Percentiles rank a stretch among this genome's conserved stretches.
These are phyloP conservation scores for Aphis craccivora DNA, from an alignment of 1,140 invertebrate genomes.

Conservation along the genomic window DNA sequence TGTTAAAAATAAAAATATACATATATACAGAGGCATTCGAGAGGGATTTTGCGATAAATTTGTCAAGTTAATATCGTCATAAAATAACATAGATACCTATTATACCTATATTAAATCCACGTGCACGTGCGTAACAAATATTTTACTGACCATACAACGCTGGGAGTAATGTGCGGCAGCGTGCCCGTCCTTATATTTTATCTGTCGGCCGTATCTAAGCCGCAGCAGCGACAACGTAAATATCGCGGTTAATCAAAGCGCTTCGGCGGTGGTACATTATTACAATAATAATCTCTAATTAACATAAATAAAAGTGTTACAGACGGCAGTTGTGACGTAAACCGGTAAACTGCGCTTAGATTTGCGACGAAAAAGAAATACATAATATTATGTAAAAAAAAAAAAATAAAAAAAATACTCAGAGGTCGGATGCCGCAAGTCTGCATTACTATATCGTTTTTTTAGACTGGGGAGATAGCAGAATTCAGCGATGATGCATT, in stretches of 20 bases:
- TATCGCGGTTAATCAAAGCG: constrained; percentile 37
- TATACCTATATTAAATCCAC: neutral
- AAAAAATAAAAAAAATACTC: neutral
- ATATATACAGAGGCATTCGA: neutral
- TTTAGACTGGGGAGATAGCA: neutral
- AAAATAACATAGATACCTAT: neutral
- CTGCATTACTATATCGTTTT: neutral
- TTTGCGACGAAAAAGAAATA: neutral
- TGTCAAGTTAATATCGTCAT: neutral
- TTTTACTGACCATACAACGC: neutral
- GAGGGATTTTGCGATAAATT: neutral
- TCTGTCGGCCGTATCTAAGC: neutral
- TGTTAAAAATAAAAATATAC: neutral
- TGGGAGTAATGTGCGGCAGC: neutral
- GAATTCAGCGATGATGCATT: neutral
- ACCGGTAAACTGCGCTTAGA: neutral
- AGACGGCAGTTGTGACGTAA: neutral
- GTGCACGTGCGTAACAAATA: neutral
- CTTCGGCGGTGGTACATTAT: neutral
- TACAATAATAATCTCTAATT: constrained; percentile 29
- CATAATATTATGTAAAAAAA: neutral
- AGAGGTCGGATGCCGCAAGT: neutral
- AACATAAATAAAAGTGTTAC: constrained; percentile 14
- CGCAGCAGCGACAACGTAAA: neutral
- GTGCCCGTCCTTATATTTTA: neutral